A percentile compares a stretch with the other conserved stretches of the same genome.
Conservation (phyloP, 2,797 vertebrate species). For the Pipistrellus nathusii region DNA sequence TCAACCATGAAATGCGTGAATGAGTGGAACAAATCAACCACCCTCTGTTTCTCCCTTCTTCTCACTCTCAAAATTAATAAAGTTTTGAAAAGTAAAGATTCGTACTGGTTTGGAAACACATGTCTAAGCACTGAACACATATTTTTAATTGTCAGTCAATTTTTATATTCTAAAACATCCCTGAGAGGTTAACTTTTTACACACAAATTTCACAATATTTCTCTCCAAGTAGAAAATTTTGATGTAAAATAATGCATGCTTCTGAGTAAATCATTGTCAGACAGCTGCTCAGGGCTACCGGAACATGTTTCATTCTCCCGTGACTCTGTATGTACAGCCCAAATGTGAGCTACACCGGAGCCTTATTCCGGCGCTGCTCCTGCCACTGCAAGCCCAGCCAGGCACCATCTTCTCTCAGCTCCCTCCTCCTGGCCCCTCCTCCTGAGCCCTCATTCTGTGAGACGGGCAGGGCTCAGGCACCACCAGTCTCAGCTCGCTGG, state of each 20-base stretch:
- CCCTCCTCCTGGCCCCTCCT: not conserved
- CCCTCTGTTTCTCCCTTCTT: too few species aligned
- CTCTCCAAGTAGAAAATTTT: not conserved
- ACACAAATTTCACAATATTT: not conserved
- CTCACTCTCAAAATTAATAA: not conserved
- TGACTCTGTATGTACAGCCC: not conserved
- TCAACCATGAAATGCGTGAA: too few species aligned
- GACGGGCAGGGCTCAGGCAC: not conserved
- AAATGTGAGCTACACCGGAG: too few species aligned
- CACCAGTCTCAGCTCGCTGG: not conserved
- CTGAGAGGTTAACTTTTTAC: not conserved
- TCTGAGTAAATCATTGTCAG: not conserved
- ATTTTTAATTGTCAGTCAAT: constrained; percentile 23
- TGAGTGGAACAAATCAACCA: not conserved
- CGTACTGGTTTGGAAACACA: constrained; percentile 24
- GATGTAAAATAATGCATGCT: not conserved
- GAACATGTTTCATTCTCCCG: not conserved
- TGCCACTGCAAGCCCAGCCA: too few species aligned
- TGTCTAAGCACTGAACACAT: not conserved
- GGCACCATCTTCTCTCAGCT: too few species aligned
- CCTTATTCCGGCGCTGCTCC: too few species aligned
- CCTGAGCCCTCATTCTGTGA: too few species aligned
- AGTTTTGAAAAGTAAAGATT: not conserved
- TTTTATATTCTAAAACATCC: constrained; percentile 5
- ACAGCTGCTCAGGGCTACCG: not conserved